phyloP scores from a whole-genome alignment of 2,113 vertebrate genomes.

The Pelvicachromis taeniatus region DNA sequence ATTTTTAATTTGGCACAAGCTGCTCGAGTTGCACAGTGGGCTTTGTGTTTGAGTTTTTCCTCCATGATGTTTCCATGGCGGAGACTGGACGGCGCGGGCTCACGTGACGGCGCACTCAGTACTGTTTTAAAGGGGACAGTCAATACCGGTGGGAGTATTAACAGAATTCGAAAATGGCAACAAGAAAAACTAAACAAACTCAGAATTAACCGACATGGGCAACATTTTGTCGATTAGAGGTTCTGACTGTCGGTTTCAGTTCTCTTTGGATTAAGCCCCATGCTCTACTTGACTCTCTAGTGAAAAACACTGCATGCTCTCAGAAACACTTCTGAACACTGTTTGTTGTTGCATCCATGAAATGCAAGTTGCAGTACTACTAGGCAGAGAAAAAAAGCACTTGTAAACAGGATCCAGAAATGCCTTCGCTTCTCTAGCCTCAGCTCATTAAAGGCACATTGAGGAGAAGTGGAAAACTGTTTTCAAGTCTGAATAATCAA shows the following conservation, averaged over 20 bases:
- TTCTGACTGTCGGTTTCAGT: neutral
- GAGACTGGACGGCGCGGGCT: neutral
- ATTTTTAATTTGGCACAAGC: neutral
- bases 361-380: neutral
- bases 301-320: neutral
- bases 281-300: neutral
- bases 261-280: neutral
- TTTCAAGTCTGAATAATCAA: neutral
- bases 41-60: neutral
- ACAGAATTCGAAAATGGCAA: neutral
- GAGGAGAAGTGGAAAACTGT: neutral
- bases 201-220: neutral
- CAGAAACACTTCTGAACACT: neutral
- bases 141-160: neutral
- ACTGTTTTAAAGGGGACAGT: neutral
- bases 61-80: neutral
- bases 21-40: neutral
- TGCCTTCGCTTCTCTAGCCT: neutral
- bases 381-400: neutral
- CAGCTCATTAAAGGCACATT: neutral
- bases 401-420: neutral
- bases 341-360: neutral
- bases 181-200: neutral
- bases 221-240: neutral
- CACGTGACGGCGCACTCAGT: neutral